Evolutionary conservation across 2,888 invertebrate genomes (phyloP).

Genomic region (Polia nebulosa): DNA sequence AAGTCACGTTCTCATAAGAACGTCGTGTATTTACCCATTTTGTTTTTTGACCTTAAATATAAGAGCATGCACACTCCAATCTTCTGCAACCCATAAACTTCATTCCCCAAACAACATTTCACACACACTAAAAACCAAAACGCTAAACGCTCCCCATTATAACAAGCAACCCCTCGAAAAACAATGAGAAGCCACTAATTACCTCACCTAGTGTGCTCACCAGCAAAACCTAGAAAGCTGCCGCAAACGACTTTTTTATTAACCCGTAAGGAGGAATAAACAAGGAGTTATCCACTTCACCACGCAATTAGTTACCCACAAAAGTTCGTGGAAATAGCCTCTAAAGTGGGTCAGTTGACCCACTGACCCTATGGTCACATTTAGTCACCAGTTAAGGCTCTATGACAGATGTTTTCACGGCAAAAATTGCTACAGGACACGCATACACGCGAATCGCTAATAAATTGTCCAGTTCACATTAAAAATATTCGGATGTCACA

Average conservation of each 20-base stretch:
- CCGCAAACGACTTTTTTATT: conserved; percentile 62
- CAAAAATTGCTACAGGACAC: conserved; percentile 78
- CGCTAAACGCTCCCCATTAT: conserved; percentile 4
- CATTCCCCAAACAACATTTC: neutral
- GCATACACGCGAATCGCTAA: conserved; percentile 76
- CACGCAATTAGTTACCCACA: conserved; percentile 69
- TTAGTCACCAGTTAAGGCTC: conserved; percentile 68
- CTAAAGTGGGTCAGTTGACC: conserved; percentile 78
- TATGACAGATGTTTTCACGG: conserved; percentile 86
- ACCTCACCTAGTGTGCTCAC: conserved; percentile 23
- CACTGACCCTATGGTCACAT: conserved; percentile 75
- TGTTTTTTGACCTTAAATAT: too few species aligned
- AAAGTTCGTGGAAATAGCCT: conserved; percentile 71
- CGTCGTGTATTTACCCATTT: too few species aligned
- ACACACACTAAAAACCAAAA: neutral
- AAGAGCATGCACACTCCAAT: neutral
- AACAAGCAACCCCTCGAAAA: conserved; percentile 22
- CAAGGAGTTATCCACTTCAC: conserved; percentile 69
- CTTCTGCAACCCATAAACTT: neutral
- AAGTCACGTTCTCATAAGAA: too few species aligned
- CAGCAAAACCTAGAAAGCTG: conserved; percentile 53
- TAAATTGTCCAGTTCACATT: conserved; percentile 76
- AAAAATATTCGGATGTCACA: conserved; percentile 57
- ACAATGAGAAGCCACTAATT: conserved; percentile 42
- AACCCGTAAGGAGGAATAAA: conserved; percentile 68